Conservation (phyloP, 2,113 vertebrate species). For the Microtus ochrogaster region DNA sequence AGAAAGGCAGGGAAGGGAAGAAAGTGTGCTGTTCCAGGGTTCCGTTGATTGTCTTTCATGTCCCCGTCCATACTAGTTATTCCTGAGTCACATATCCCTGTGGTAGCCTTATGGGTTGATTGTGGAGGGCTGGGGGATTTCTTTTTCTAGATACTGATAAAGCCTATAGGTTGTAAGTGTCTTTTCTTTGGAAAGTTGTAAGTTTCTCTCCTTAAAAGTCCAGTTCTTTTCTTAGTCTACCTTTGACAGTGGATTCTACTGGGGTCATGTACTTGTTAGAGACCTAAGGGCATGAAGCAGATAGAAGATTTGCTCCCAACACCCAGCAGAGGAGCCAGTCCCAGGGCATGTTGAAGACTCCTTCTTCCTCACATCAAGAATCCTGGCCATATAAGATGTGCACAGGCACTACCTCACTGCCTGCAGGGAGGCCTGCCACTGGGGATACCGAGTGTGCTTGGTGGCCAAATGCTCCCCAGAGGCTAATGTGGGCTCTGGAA, state of each 20-base stretch:
- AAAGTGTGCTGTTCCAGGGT: neutral
- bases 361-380: neutral
- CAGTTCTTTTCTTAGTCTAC: neutral
- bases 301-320: neutral
- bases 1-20: accelerated
- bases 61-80: no score
- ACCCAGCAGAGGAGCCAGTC: no score
- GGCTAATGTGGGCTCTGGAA: neutral
- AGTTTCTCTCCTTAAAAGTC: neutral
- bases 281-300: neutral
- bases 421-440: neutral
- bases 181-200: neutral
- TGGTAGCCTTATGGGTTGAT: no score
- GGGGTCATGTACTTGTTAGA: neutral
- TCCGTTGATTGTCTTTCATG: neutral
- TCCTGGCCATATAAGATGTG: no score
- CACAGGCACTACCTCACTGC: neutral
- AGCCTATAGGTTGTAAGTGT: neutral
- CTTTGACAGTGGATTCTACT: neutral
- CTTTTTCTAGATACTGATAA: no score
- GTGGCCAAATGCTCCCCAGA: neutral
- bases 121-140: neutral
- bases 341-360: no score
- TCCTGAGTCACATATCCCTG: neutral
- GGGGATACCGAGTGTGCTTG: neutral